Evolutionary conservation across 2,888 invertebrate genomes (phyloP), one percentile per base, ranked within the genome.

Genomic region (Mesorhabditis sp.): DNA sequence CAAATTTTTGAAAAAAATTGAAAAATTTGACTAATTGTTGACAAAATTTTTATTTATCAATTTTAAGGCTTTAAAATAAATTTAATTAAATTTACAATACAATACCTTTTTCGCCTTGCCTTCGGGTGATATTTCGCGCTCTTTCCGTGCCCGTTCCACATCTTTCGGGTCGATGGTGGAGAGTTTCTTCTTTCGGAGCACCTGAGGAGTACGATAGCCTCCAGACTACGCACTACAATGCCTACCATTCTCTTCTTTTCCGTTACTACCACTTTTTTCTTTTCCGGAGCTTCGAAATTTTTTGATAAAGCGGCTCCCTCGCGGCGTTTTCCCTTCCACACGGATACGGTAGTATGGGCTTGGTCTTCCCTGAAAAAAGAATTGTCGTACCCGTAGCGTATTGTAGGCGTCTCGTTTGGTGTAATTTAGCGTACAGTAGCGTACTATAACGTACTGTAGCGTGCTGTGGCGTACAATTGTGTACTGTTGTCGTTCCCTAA

Each of bases 231-330:
- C 1, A 13, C 10, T 50, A 50, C n/a, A 50, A n/a, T 50, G 10
- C 58, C 7, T 50, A 50, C 58, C 58, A 50, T 50, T 50, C n/a
- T 50, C 58, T 50, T 50, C 58, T 50, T 50, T 50, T 50, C 58
- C 58, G 58, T 50, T 50, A n/a, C n/a, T 50, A n/a, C 10, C 7
- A 50, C 10, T n/a, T 50, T 50, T 50, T 50, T 50, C 58, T 13
- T 10, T 1, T 10, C 10, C 1, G 58, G 7, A 13, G 58, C 58
- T n/a, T 50, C n/a, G 58, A 50, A n/a, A 50, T 50, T n/a, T 50
- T 50, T 50, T n/a, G 58, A 50, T 13, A 50, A 13, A 13, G 7
- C n/a, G 28, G 28, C 28, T 28, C 28, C 2, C 28, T 28, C 28
- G 28, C 28, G 28, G 28, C 28, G 28, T 28, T 28, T 28, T 2